Evolutionary conservation across 1,140 invertebrate species (phyloP), one percentile per base, ranked within the genome.

Genomic region (Habropoda laboriosa): DNA sequence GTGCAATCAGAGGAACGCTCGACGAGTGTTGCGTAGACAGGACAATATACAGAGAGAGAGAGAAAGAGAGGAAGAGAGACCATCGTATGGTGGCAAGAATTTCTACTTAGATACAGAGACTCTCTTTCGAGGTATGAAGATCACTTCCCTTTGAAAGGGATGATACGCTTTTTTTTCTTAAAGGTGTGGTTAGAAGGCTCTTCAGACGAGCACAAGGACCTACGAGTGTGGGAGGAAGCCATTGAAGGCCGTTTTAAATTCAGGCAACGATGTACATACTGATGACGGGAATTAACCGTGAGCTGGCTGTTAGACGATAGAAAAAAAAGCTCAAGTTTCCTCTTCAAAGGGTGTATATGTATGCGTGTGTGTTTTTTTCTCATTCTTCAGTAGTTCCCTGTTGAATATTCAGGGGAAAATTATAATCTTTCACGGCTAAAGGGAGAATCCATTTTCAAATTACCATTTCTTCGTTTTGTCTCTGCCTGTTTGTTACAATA

Each of bases 141-240:
- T 57, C 38, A 42, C 68, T 71, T 13, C 6, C 27, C 38, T 57
- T 32, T 57, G 1, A 55, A 70, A 70, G 35, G 18, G 67, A 60
- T 57, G n/a, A 73, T 73, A 61, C 13, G 16, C 24, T 71, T 73
- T 53, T 60, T 64, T 58, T 49, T 73, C 55, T 57, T 32, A 57
- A 61, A 47, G 32, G 16, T 73, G 42, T 47, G 32, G 30, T 47
- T 49, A 21, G 21, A 24, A 55, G 18, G 30, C 30, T 49, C 57
- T 61, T 73, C 30, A 35, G 42, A 24, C 38, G 13, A 47, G 27
- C 30, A 61, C 16, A 73, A 73, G 57, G 42, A 61, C 3, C 42
- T 3, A 27, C 8, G 18, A 21, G 21, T 40, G 27, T 30, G 24
- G 5, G 27, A 30, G 35, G 10, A 49, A 16, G 42, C 30, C 32